Evolutionary conservation across 2,888 invertebrate genomes (phyloP).

Genomic region (Callyntrura guangdongensis): DNA sequence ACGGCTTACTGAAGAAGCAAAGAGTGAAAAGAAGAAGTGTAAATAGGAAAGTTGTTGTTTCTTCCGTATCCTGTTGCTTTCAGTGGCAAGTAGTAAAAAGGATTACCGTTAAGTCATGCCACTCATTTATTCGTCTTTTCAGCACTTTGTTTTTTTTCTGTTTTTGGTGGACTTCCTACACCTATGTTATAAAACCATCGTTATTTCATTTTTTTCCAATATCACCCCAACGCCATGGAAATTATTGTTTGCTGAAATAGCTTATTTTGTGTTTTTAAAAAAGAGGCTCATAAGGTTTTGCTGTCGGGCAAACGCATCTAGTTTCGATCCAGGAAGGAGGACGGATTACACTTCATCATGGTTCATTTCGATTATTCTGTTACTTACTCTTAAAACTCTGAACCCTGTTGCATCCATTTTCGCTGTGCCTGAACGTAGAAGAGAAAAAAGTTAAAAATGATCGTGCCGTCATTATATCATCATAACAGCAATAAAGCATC

Average conservation of each 20-base stretch:
- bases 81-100: too few species aligned
- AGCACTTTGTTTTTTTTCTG: not conserved
- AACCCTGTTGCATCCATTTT: not conserved
- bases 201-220: not conserved
- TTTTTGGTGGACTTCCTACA: not conserved
- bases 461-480: slow-evolving; percentile 47
- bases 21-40: not conserved
- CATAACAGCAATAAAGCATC: slow-evolving; percentile 43
- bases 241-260: too few species aligned
- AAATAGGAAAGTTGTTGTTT: not conserved
- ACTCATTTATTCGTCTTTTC: not conserved
- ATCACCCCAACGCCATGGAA: too few species aligned
- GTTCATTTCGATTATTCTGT: slow-evolving; percentile 19
- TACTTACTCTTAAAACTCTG: slow-evolving; percentile 18
- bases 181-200: not conserved
- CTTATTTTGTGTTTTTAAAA: not conserved
- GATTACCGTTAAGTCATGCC: not conserved
- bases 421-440: slow-evolving; percentile 5
- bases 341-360: slow-evolving; percentile 47
- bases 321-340: slow-evolving; percentile 35
- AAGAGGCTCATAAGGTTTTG: not conserved
- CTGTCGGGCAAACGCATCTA: not conserved
- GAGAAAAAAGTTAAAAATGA: slow-evolving; percentile 28
- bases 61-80: not conserved
- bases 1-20: slow-evolving; percentile 1